Evolutionary conservation across 2,113 vertebrate species (phyloP), one percentile per base, ranked within the genome.

Genomic region (Neodontobutis hainanensis): DNA sequence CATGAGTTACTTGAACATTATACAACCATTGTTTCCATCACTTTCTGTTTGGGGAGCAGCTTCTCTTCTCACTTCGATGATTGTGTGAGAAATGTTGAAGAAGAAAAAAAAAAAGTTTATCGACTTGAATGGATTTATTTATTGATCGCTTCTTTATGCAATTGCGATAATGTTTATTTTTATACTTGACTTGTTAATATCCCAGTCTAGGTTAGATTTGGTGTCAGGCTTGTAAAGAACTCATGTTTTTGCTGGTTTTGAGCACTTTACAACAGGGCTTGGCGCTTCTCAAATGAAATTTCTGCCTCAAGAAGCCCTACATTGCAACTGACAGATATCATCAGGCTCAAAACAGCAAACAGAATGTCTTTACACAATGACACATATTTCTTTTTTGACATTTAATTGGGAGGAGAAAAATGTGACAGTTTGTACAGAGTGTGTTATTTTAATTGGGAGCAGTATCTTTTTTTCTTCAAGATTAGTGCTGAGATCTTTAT

Each of bases 131-230:
- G 84, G 86, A 84, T 90, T 90, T 77, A 87, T 91, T 91, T 89
- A 85, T 81, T 58, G 79, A 88, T 82, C 85, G 86, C 88, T 91
- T 88, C 86, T 92, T 93, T 93, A 92, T 93, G 92, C 90, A 93
- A 92, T 88, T 91, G 84, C 85, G 77, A 90, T 89, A 87, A 92
- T 88, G 88, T 92, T 93, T 93, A 93, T 93, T 93, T 93, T 93
- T 92, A 87, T 93, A 93, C 91, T 36, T 77, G 77, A 91, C 87
- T 76, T 83, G 79, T 86, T 84, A 80, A 86, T 79, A 79, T 74
- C 83, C 80, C 80, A 64, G 82, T 88, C 85, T 87, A 70, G 86
- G 86, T 86, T 82, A 74, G 87, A 82, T 77, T 85, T 84, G 70
- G 77, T 83, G 80, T 86, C 79, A 65, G 47, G 77, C 73, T 44